Conservation (phyloP, 1,140 invertebrate genomes). For the Drosophila pallidifrons region DNA sequence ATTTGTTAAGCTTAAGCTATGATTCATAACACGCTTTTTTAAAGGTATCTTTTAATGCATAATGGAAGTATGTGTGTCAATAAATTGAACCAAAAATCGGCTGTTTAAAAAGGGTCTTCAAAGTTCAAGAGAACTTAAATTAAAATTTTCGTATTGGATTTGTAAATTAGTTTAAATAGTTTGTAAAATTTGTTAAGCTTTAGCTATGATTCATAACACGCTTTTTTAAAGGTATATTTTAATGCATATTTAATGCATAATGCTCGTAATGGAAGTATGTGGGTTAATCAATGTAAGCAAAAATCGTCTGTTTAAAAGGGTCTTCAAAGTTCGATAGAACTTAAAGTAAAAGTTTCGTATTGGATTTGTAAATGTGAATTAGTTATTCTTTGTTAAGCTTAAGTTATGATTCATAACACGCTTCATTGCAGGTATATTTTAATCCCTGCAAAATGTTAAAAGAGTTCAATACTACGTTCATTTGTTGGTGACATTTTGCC, state of each 20-base stretch:
- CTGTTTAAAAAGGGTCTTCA: not conserved
- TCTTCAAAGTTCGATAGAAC: not conserved
- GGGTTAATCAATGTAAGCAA: too few relatives aligned
- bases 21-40: too few relatives aligned
- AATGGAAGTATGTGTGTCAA: too few relatives aligned
- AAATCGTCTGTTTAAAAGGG: too few relatives aligned
- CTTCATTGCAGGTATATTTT: not conserved
- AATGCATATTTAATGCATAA: too few relatives aligned
- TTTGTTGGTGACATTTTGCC: constrained; percentile 50
- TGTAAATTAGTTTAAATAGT: not conserved
- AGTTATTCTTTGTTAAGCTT: not conserved
- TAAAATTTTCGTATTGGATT: not conserved
- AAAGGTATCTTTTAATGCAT: not conserved
- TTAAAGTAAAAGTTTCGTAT: not conserved
- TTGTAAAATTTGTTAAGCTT: not conserved
- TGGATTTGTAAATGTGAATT: not conserved
- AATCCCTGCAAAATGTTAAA: not conserved
- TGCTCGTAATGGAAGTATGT: too few relatives aligned
- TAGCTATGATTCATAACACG: too few relatives aligned
- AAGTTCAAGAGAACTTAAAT: not conserved
- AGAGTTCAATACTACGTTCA: constrained; percentile 23
- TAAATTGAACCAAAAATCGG: constrained; percentile 38
- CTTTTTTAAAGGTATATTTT: not conserved
- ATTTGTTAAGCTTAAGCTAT: not conserved
- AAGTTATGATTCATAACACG: too few relatives aligned